Percentiles rank a stretch among this genome's conserved stretches.
phyloP scores from a whole-genome alignment of 53 echinoderm and acorn worm species.

The Zoroaster sp. region DNA sequence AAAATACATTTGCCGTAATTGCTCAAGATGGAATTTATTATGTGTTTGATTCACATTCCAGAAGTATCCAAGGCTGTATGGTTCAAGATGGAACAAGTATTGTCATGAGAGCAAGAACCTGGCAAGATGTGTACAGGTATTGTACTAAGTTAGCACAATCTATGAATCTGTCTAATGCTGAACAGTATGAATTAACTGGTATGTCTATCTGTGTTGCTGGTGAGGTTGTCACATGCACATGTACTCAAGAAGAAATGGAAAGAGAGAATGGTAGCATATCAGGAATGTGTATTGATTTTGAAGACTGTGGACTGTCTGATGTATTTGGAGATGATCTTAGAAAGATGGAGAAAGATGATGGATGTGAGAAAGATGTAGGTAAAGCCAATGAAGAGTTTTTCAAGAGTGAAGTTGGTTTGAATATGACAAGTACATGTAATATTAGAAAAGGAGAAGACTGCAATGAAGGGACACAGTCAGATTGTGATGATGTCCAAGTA shows the following conservation, averaged over 20 bases:
- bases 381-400: neutral
- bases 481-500: neutral
- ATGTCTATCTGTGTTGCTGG: neutral
- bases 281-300: no score
- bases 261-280: no score
- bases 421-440: neutral
- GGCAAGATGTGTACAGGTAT: no score
- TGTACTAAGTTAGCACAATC: no score
- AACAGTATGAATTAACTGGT: no score
- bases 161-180: no score
- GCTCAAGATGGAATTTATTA: neutral
- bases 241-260: neutral
- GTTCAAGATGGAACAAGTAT: no score
- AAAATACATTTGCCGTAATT: neutral
- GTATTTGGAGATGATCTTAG: no score
- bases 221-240: neutral
- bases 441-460: neutral
- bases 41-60: neutral
- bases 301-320: no score
- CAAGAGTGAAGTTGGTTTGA: neutral
- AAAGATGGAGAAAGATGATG: neutral
- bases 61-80: no score
- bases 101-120: no score
- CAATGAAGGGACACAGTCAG: neutral
- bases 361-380: neutral